Base-by-base conservation (phyloP, 2,113 vertebrate genomes). In the Amphiprion ocellaris region DNA sequence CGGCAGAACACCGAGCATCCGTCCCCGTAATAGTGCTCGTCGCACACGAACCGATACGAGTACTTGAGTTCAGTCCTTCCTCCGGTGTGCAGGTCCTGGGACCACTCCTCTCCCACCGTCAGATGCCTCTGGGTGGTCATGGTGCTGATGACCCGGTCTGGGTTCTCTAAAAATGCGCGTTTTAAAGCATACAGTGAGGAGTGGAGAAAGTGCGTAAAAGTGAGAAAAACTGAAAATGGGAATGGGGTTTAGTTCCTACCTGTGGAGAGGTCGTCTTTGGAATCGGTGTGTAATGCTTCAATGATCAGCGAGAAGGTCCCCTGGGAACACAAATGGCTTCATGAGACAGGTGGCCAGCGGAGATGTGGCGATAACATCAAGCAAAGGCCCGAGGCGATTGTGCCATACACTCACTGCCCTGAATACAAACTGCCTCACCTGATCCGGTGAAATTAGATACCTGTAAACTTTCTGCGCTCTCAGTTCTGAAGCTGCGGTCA, bases 251-350 rank as follows among this genome's bases (percentile, higher is more conserved):
- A 2, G 30, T 30, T 66, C 81, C 58, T 96, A 99, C 98, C 98
- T 95, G 97, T 97, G 24, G 95, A 96, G 19, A 99, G 95, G 87
- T 99, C 97, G 0, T 99, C 97, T 8, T 96, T 96, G 62, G 97
- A 97, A 83, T 99, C 97, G 0, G 98, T 96, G 83, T 99, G 97
- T 50, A 98, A 92, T 17, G 98, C 98, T 83, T 99, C 98, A 15
- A 99, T 98, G 89, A 99, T 99, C 84, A 99, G 95, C 0, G 98
- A 99, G 92, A 99, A 99, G 69, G 98, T 99, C 70, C 98, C 98
- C 98, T 99, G 80, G 68, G 82, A 84, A 75, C 64, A 92, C 87
- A 91, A 75, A 90, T 78, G 82, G 83, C 81, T 83, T 88, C 73
- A 37, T 87, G 72, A 87, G 69, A 87, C 90, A 93, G 89, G 90